Percentiles rank a stretch among this genome's conserved stretches.
Evolutionary conservation across 2,797 vertebrate genomes (phyloP).

Genomic region (Merluccius polli): DNA sequence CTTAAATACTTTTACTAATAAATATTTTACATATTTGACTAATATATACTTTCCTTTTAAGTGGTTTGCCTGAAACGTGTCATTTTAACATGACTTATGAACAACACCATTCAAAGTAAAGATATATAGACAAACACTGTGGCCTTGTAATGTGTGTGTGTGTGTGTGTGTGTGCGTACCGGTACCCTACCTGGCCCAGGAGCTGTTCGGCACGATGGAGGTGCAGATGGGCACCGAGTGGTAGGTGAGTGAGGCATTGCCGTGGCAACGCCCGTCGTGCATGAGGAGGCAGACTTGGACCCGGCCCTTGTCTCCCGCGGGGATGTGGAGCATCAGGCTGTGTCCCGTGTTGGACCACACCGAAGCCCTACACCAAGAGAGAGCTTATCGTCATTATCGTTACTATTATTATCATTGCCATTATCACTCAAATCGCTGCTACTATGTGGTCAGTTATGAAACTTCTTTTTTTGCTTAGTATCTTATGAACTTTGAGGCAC

Average conservation of each 20-base stretch:
- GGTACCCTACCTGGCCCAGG: constrained; percentile 81
- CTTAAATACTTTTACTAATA: too few species aligned
- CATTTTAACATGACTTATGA: too few species aligned
- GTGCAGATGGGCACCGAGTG: constrained; percentile 75
- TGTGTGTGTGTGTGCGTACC: not conserved
- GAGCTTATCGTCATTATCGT: not conserved
- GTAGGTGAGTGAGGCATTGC: constrained; percentile 70
- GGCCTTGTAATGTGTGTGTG: too few species aligned
- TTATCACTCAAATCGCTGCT: not conserved
- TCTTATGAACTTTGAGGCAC: too few species aligned
- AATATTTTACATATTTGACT: too few species aligned
- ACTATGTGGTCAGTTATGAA: too few species aligned
- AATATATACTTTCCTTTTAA: too few species aligned
- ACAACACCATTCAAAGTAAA: too few species aligned
- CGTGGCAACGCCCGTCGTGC: constrained; percentile 69
- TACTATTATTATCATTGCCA: not conserved
- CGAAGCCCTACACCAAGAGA: constrained; percentile 65
- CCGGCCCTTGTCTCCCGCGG: constrained; percentile 73
- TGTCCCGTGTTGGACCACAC: constrained; percentile 72
- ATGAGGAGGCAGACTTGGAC: constrained; percentile 77
- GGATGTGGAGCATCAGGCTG: constrained; percentile 80
- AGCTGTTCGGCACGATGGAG: constrained; percentile 65
- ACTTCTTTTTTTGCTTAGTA: too few species aligned
- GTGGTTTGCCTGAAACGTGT: too few species aligned
- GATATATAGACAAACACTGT: too few species aligned